Evolutionary conservation across 2,113 vertebrate genomes (phyloP).

Genomic region (Anser brachyrhynchus): DNA sequence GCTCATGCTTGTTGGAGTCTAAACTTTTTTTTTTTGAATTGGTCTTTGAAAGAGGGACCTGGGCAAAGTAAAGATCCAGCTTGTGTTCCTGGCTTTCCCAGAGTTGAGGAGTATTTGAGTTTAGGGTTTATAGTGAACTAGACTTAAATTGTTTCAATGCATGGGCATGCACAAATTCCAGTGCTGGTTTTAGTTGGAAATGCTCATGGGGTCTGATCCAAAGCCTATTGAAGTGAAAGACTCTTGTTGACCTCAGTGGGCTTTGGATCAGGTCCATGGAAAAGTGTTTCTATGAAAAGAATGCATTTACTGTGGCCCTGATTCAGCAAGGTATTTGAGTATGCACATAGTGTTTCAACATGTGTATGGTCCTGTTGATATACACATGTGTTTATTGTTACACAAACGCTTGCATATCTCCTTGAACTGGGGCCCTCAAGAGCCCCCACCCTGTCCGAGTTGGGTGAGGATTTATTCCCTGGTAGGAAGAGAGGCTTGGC

Average conservation of each 20-base stretch:
- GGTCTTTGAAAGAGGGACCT: background rate
- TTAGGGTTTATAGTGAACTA: constrained; percentile 29
- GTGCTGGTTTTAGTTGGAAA: constrained; percentile 58
- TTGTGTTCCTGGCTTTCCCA: background rate
- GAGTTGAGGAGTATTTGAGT: constrained; percentile 6
- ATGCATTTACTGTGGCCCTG: constrained; percentile 54
- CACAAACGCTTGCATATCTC: background rate
- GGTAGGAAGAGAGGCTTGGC: background rate
- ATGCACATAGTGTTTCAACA: background rate
- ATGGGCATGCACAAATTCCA: constrained; percentile 40
- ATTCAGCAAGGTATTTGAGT: constrained; percentile 55
- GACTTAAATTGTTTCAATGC: constrained; percentile 49
- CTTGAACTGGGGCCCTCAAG: background rate
- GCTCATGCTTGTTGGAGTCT: background rate
- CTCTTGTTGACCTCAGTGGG: constrained; percentile 64
- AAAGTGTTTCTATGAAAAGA: constrained; percentile 63
- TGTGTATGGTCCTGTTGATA: background rate
- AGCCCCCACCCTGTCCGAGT: background rate
- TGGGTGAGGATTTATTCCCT: background rate
- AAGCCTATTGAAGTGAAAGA: constrained; percentile 55
- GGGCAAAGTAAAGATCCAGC: background rate
- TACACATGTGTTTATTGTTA: background rate
- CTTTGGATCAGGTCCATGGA: constrained; percentile 58
- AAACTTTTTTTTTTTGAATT: background rate
- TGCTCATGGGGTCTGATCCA: constrained; percentile 42